Conservation (phyloP, 2,797 vertebrate genomes). For the Denticeps clupeoides region DNA sequence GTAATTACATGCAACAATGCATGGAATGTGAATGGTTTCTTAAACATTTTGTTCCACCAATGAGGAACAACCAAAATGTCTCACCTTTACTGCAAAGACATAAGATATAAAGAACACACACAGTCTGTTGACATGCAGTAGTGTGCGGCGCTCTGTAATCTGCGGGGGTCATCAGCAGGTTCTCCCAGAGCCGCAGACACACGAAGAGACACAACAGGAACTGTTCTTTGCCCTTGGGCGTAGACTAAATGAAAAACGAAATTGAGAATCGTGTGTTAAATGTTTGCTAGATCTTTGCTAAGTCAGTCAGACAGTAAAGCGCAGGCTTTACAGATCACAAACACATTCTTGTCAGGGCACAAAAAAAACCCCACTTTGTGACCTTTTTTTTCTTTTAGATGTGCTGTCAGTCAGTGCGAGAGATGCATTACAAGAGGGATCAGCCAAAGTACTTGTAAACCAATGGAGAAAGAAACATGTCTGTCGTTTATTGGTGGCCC, state of each 20-base stretch:
- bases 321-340: constrained; percentile 43
- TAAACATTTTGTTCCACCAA: no score
- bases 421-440: no score
- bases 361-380: constrained; percentile 28
- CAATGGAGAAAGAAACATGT: no score
- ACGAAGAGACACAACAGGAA: constrained; percentile 27
- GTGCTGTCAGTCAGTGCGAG: no score
- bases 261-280: constrained; percentile 48
- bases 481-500: no score
- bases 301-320: constrained; percentile 42
- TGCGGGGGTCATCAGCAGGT: constrained; percentile 53
- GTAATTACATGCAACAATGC: no score
- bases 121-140: no score
- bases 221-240: constrained; percentile 53
- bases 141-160: constrained; percentile 22
- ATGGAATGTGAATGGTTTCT: no score
- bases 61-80: no score
- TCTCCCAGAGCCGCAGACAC: constrained; percentile 47
- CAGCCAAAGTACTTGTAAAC: no score
- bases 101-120: no score
- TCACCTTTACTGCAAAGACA: no score
- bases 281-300: constrained; percentile 53
- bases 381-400: constrained; percentile 33
- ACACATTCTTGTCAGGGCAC: constrained; percentile 44
- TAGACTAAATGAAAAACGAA: constrained; percentile 60